Base-by-base conservation (phyloP, 2,113 vertebrate genomes). In the Eublepharis macularius region DNA sequence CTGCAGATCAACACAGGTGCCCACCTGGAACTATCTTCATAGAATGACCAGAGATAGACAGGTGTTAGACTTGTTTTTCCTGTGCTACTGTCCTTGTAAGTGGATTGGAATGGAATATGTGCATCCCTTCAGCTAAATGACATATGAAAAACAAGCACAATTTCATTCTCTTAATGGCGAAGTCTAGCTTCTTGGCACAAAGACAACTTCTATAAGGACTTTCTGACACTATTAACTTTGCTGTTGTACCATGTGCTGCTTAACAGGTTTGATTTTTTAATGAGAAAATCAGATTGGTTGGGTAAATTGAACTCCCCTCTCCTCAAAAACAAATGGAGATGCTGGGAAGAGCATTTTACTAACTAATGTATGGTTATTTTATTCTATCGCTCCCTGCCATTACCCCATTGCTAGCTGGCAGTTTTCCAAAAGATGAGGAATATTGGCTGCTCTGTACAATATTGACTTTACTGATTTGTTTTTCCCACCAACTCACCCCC, bases 221-320 rank as follows among this genome's bases (percentile, higher is more conserved):
- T 87, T 70, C 12, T 87, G 86, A 70, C 39, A 77, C 85, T 49
- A 77, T 81, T 87, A 41, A 72, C 47, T 77, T 76, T 77, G 66
- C n/a, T 14, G 17, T 49, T 82, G 5, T 36, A 39, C 36, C 34
- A 45, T 60, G 63, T 51, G 63, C 54, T 69, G 63, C 72, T 86
- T 32, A 69, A 77, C 49, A 47, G 39, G 54, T 54, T 77, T 78
- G 60, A 57, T n/a, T 76, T 84, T 75, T 76, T 29, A 83, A 57
- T 32, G 65, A 65, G 66, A 43, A 43, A 77, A 78, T 72, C 76
- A 24, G 32, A 82, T 63, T 82, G 68, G 43, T 36, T 70, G 49
- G 13, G 73, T 41, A 72, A 47, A 82, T 82, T 70, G 70, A n/a
- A 72, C 54, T 72, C 41, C 26, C 10, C 17, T 5, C 21, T 10